Conservation (phyloP, 2,888 invertebrate genomes). For the Encarsia formosa region DNA sequence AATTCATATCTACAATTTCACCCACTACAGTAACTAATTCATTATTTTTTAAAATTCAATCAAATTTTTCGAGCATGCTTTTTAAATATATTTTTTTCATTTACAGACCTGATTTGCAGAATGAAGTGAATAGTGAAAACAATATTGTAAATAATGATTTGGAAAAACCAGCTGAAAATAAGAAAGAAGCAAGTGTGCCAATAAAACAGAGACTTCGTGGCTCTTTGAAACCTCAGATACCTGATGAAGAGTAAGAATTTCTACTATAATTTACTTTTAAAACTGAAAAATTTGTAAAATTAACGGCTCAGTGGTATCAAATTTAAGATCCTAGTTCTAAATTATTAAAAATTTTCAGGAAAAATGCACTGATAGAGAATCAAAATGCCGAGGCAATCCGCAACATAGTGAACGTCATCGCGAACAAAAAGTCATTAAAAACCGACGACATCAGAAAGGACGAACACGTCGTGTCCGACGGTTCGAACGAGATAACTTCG, state of each 20-base stretch:
- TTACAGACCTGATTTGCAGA: conserved; percentile 40
- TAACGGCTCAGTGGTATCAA: neutral
- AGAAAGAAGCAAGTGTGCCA: too few relatives aligned
- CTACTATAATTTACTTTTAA: neutral
- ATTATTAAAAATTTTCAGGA: conserved; percentile 15
- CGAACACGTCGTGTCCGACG: too few relatives aligned
- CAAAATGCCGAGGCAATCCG: conserved; percentile 47
- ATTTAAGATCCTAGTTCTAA: neutral
- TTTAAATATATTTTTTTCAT: conserved; percentile 49
- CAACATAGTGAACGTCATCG: conserved; percentile 44
- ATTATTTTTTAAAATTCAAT: too few relatives aligned
- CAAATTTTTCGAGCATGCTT: too few relatives aligned
- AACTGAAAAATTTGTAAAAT: neutral
- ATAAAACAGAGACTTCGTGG: conserved; percentile 42
- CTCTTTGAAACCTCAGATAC: conserved; percentile 38
- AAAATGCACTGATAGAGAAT: conserved; percentile 38
- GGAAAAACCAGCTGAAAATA: too few relatives aligned
- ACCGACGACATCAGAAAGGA: too few relatives aligned
- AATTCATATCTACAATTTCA: too few relatives aligned
- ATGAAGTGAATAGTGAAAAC: conserved; percentile 34
- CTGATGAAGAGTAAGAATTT: conserved; percentile 29
- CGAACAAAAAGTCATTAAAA: too few relatives aligned
- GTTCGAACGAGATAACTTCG: too few relatives aligned
- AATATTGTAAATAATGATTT: neutral
- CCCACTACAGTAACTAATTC: too few relatives aligned